Evolutionary conservation across 2,113 vertebrate species (phyloP).

Genomic region (Chlamydotis undulata): DNA sequence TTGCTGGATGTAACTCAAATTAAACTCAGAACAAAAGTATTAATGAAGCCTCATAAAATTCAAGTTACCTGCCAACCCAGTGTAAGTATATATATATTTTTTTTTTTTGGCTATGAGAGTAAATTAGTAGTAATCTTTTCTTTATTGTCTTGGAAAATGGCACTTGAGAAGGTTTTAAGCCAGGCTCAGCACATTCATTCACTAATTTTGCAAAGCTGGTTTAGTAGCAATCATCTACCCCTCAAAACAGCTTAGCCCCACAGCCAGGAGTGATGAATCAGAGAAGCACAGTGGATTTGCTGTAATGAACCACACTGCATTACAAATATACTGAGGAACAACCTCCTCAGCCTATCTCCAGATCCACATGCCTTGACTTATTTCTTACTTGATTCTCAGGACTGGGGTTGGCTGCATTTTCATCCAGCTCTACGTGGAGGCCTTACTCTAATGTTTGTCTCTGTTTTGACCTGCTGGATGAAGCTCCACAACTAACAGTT

Average conservation of each 20-base stretch:
- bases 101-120: background rate
- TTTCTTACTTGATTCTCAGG: background rate
- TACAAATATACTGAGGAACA: background rate
- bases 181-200: background rate
- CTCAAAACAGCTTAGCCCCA: constrained; percentile 16
- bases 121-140: constrained; percentile 32
- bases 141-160: constrained; percentile 28
- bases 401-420: background rate
- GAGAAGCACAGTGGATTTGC: background rate
- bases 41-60: background rate
- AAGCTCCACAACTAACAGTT: background rate
- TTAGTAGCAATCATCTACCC: background rate
- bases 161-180: constrained; percentile 18
- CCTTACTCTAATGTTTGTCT: background rate
- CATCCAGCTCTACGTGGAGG: background rate
- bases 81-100: background rate
- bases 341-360: background rate
- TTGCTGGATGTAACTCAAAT: background rate
- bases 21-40: background rate
- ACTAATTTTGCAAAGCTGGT: constrained; percentile 18
- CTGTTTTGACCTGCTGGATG: background rate
- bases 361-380: background rate
- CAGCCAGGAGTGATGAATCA: constrained; percentile 12
- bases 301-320: background rate
- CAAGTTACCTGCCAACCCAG: background rate